These are phyloP conservation scores for Danio rerio DNA, from an alignment of 2,113 vertebrate species.

Conservation along the genomic window DNA sequence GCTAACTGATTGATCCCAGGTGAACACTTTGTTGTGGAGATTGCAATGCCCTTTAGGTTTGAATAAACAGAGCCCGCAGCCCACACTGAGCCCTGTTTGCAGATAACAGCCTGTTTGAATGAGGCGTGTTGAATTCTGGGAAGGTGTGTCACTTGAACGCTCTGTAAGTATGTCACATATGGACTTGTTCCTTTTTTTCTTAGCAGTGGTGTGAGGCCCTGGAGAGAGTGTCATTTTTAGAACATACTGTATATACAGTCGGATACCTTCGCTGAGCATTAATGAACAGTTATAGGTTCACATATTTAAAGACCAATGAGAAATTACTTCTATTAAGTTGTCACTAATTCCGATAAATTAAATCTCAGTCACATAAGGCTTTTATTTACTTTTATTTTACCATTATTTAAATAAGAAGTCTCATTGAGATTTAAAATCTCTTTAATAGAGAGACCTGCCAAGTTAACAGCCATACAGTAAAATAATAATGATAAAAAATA, in stretches of 20 bases:
- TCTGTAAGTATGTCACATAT: constrained; percentile 35
- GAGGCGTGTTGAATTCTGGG: constrained; percentile 40
- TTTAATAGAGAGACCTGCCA: no score
- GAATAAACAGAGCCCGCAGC: constrained; percentile 56
- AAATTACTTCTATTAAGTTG: constrained; percentile 27
- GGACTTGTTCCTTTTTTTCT: constrained; percentile 2
- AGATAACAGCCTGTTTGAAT: constrained; percentile 47
- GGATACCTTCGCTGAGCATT: background rate
- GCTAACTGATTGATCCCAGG: constrained; percentile 66
- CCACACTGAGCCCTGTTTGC: constrained; percentile 32
- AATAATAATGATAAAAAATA: no score
- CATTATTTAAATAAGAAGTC: background rate
- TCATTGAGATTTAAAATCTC: no score
- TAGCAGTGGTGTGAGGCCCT: constrained; percentile 2
- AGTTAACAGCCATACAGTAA: no score
- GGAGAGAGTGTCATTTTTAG: constrained; percentile 47
- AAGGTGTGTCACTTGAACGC: constrained; percentile 34
- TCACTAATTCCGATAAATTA: background rate
- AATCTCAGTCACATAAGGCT: background rate
- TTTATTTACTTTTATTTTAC: background rate
- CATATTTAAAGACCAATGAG: background rate
- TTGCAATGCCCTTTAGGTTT: constrained; percentile 62
- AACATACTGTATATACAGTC: constrained; percentile 31
- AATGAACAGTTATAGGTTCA: constrained; percentile 20
- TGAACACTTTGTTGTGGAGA: constrained; percentile 63